phyloP scores from a whole-genome alignment of 2,113 vertebrate species.

The Psittacula cyanocephala region DNA sequence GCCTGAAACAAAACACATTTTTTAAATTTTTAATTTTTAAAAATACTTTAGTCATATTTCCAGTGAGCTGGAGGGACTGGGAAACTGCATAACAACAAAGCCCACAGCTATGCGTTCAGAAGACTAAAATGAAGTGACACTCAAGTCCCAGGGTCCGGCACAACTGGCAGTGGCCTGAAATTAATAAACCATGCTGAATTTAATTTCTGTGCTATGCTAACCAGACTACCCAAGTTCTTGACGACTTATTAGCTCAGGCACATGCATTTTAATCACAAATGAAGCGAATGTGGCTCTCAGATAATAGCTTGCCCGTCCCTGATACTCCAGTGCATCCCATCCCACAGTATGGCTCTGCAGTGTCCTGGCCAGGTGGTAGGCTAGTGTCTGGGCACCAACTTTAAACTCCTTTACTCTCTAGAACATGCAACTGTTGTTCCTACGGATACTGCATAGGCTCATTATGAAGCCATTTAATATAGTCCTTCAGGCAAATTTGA shows the following conservation, averaged over 20 bases:
- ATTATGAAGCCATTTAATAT: not conserved
- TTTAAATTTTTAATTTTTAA: no score
- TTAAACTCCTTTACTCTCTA: not conserved
- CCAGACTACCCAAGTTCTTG: not conserved
- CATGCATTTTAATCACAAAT: not conserved
- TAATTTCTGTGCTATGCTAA: not conserved
- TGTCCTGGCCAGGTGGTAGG: not conserved
- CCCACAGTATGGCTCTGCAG: not conserved
- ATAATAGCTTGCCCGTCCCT: not conserved
- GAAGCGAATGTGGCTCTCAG: not conserved
- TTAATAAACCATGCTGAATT: not conserved
- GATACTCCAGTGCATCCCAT: accelerated
- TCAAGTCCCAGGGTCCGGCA: not conserved
- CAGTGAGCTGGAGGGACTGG: not conserved
- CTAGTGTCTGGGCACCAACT: not conserved
- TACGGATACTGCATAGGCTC: not conserved
- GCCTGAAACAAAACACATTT: not conserved
- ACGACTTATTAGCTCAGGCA: not conserved
- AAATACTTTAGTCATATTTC: not conserved
- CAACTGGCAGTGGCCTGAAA: not conserved
- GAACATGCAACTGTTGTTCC: not conserved
- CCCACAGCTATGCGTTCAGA: not conserved
- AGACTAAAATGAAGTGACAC: not conserved
- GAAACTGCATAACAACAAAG: not conserved
- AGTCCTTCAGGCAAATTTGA: not conserved